Evolutionary conservation across 2,888 invertebrate genomes (phyloP), one percentile per base, ranked within the genome.

Genomic region (Oasisia sp.): DNA sequence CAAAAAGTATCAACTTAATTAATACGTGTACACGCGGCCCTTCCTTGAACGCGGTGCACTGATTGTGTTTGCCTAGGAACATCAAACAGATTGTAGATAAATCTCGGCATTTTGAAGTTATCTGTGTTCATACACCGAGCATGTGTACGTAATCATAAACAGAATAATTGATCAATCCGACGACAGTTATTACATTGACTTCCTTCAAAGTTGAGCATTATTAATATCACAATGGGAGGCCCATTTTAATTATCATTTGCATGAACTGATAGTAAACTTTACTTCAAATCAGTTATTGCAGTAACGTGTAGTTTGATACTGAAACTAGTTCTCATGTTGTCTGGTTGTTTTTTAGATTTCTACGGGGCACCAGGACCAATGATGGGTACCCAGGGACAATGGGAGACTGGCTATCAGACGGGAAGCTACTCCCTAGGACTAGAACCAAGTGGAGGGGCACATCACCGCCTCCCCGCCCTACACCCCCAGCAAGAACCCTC

Each of bases 1-100:
- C 50, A 50, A 74, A 74, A 74, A 74, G 74, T 74, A 74, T 74
- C 74, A 74, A 74, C 74, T 74, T 74, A 74, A 74, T 74, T 74
- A 74, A 74, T 74, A 74, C 27, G n/a, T 74, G 74, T 74, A 27
- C 0, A 74, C 5, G 74, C 27, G 27, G 74, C 7, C 27, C 74
- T n/a, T 74, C 14, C 56, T 19, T 19, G 14, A 56, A 56, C 11
- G 7, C 74, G 27, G 74, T 1, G 74, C 7, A 7, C 74, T 74
- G 74, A 19, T 74, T 74, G 74, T 74, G 74, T 74, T 74, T 74
- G 74, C 14, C 27, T 19, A 27, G 74, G 27, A 19, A 5, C 74
- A 27, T 74, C 74, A 74, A 74, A 74, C n/a, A 74, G 74, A 74
- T 74, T 27, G 14, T 19, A 74, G 74, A 74, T 74, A 74, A 74